Evolutionary conservation across 1,140 invertebrate species (phyloP).

Genomic region (Drosophila jambulina): DNA sequence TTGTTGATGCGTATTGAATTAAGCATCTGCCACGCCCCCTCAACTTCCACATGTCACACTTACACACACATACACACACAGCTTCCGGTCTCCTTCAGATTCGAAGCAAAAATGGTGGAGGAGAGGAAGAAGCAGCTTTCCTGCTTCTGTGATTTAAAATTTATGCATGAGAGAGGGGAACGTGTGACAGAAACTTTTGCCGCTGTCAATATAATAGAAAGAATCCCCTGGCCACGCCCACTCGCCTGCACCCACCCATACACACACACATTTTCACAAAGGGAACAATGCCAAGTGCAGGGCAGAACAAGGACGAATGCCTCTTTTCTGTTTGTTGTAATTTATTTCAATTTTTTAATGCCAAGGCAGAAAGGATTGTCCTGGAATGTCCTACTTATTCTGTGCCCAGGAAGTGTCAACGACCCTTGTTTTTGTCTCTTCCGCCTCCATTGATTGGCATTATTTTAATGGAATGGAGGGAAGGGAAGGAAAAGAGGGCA

Average conservation of each 20-base stretch:
- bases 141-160: conserved; percentile 39
- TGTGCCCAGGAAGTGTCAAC: conserved; percentile 12
- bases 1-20: conserved; percentile 54
- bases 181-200: conserved; percentile 16
- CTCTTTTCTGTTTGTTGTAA: conserved; percentile 49
- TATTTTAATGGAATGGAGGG: conserved; percentile 25
- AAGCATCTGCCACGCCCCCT: conserved; percentile 39
- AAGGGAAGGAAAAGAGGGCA: too few relatives aligned
- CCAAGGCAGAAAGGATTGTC: background rate
- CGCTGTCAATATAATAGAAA: conserved; percentile 53
- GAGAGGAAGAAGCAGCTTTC: conserved; percentile 2
- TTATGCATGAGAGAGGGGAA: conserved; percentile 13
- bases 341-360: conserved; percentile 42
- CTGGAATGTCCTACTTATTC: conserved; percentile 10
- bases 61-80: too few relatives aligned
- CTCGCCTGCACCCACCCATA: background rate
- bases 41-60: conserved; percentile 28
- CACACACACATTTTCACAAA: background rate
- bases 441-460: conserved; percentile 36
- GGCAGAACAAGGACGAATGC: conserved; percentile 28
- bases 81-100: background rate
- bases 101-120: conserved; percentile 4
- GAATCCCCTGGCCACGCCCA: conserved; percentile 35
- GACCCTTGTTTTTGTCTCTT: conserved; percentile 17
- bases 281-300: conserved; percentile 27